Conservation (phyloP, 2,888 invertebrate species). For the Petrolisthes cinctipes region DNA sequence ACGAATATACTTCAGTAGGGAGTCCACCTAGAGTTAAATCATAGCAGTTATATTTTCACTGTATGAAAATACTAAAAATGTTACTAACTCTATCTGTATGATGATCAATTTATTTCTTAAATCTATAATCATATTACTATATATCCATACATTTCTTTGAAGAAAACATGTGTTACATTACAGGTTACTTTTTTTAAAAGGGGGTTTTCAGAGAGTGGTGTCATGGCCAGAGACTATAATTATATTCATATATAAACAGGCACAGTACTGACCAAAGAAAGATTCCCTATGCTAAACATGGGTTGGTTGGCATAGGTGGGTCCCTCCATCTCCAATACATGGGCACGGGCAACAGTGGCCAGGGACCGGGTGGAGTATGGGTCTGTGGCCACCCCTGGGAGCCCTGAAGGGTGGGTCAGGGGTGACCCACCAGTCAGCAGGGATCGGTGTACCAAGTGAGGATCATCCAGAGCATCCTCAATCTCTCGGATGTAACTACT, state of each 20-base stretch:
- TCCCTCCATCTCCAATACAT: conserved; percentile 58
- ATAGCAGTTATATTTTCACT: no score
- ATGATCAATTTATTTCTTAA: no score
- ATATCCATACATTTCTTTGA: background rate
- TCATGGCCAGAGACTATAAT: no score
- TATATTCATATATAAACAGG: no score
- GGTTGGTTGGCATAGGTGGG: conserved; percentile 49
- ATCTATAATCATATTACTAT: no score
- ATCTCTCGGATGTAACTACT: conserved; percentile 48
- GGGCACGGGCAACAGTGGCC: conserved; percentile 50
- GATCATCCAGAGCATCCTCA: conserved; percentile 52
- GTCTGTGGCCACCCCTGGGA: conserved; percentile 20
- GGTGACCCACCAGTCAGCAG: conserved; percentile 31
- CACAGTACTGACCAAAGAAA: conserved; percentile 46
- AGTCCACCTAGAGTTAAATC: conserved; percentile 38
- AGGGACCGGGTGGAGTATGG: conserved; percentile 54
- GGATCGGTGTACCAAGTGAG: conserved; percentile 49
- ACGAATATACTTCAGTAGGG: conserved; percentile 37
- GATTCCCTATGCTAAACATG: conserved; percentile 49
- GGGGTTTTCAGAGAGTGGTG: no score
- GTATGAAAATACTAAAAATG: background rate
- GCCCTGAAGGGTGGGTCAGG: background rate
- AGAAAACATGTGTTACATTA: background rate
- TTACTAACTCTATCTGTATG: background rate
- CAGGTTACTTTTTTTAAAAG: no score